Conservation (phyloP, 2,113 vertebrate species). For the Catharus bicknelli region DNA sequence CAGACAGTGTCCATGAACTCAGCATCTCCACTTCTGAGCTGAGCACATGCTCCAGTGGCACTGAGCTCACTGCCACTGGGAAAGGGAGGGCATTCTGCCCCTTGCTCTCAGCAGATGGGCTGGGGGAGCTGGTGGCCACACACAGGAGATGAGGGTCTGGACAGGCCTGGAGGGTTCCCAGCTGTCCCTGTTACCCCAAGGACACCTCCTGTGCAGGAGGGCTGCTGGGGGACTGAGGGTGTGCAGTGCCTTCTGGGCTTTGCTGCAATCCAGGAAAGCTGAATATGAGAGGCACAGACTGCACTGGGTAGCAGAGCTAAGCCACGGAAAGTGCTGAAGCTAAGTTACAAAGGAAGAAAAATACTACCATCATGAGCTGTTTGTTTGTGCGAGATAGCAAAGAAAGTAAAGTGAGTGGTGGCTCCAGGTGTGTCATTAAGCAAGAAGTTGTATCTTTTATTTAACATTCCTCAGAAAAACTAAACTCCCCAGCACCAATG, state of each 20-base stretch:
- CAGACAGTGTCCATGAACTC: neutral
- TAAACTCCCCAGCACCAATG: neutral
- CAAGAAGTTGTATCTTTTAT: neutral
- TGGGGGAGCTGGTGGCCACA: neutral
- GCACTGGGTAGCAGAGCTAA: accelerated
- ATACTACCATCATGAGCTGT: accelerated
- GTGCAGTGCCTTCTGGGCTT: neutral
- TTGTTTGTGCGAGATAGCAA: neutral
- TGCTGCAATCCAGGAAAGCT: neutral
- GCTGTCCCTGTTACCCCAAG: too few relatives aligned
- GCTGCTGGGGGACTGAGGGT: neutral
- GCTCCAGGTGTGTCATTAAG: neutral
- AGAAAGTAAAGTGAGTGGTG: neutral
- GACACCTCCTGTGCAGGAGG: accelerated
- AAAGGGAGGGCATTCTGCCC: neutral
- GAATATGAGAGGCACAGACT: neutral
- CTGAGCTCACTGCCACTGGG: accelerated
- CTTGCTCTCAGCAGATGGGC: neutral
- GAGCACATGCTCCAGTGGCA: accelerated
- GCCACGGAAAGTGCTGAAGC: neutral
- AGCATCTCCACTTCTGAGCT: accelerated
- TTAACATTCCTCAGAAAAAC: neutral
- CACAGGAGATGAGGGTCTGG: accelerated
- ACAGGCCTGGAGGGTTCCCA: neutral
- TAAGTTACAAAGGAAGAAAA: neutral